Percentiles rank a stretch among this genome's conserved stretches.
These are phyloP conservation scores for Nysson spinosus DNA, from an alignment of 2,888 invertebrate genomes.

Conservation along the genomic window DNA sequence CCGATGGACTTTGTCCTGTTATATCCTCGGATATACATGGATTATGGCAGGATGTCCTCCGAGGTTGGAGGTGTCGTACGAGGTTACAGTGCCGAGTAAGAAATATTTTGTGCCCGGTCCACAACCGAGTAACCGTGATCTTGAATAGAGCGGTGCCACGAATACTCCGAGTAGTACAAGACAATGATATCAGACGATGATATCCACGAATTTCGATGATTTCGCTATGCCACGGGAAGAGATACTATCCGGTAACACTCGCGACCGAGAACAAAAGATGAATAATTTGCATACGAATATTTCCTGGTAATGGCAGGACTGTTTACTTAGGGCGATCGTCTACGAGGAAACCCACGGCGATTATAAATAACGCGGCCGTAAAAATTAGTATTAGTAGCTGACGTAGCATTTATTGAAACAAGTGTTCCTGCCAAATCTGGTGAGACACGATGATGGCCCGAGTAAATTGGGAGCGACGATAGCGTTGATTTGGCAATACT, in stretches of 20 bases:
- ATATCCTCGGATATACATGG: conserved; percentile 21
- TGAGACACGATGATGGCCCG: conserved; percentile 21
- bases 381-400: conserved; percentile 38
- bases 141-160: conserved; percentile 20
- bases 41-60: conserved; percentile 16
- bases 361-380: conserved; percentile 28
- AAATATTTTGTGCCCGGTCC: conserved; percentile 15
- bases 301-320: no score
- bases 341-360: neutral
- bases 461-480: conserved; percentile 22
- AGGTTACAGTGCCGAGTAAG: conserved; percentile 1
- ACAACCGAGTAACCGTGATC: no score
- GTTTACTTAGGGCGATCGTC: neutral
- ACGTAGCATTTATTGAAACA: conserved; percentile 47
- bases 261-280: neutral
- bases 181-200: conserved; percentile 10
- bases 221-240: conserved; percentile 3
- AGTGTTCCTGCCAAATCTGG: conserved; percentile 47
- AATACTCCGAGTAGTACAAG: conserved; percentile 27
- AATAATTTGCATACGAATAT: neutral
- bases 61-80: neutral
- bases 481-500: neutral
- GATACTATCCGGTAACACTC: neutral
- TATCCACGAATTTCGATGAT: conserved; percentile 28
- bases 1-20: conserved; percentile 55